These are phyloP conservation scores for Propithecus coquereli DNA, from an alignment of 2,113 vertebrate genomes.

Conservation along the genomic window DNA sequence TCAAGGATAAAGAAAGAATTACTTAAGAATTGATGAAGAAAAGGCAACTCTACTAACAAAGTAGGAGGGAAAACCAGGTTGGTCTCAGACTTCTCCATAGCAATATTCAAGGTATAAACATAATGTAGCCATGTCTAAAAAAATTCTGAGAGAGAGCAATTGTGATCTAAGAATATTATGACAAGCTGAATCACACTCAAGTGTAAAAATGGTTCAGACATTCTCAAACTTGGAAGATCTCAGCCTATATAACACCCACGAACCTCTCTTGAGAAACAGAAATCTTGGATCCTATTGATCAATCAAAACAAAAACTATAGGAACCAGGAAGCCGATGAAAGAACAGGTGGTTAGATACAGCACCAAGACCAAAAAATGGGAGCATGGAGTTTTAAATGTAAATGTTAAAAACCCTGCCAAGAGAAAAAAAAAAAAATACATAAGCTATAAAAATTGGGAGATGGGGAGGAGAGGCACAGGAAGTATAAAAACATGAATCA, in stretches of 20 bases:
- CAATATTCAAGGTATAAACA: not conserved
- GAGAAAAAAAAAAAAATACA: not conserved
- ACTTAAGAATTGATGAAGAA: not conserved
- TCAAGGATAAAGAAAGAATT: constrained; percentile 30
- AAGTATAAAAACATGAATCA: not conserved
- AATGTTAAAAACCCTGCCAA: not conserved
- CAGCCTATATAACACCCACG: not conserved
- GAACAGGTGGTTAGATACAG: not conserved
- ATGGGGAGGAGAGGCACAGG: not conserved
- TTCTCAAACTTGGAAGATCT: not conserved
- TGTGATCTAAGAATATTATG: not conserved
- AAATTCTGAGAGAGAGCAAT: not conserved
- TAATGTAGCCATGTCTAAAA: not conserved
- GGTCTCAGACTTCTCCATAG: not conserved
- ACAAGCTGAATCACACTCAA: not conserved
- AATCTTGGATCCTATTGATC: not conserved
- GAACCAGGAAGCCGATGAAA: not conserved
- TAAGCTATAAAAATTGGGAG: not conserved
- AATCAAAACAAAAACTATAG: constrained; percentile 23
- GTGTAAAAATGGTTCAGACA: not conserved
- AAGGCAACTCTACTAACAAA: not conserved
- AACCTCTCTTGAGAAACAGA: not conserved
- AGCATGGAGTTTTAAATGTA: not conserved
- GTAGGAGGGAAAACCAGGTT: not conserved
- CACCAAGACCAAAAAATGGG: not conserved